Percentiles rank a stretch among this genome's conserved stretches.
phyloP scores from a whole-genome alignment of 2,797 vertebrate species.

The Sandelia bainsii region DNA sequence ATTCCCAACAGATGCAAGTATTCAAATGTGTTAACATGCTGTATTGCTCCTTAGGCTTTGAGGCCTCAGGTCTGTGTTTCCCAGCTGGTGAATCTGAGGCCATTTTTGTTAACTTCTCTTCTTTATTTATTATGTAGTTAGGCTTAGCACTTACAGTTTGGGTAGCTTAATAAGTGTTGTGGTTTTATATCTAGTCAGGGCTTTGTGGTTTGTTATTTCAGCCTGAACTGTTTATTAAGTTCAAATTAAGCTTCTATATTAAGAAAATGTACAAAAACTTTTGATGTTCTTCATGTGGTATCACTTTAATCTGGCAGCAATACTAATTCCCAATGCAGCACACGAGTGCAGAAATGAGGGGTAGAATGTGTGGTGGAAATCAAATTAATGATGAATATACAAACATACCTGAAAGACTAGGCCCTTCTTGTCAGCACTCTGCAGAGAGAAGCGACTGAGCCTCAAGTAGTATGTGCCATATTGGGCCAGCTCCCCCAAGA shows the following conservation, averaged over 20 bases:
- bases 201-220: no score
- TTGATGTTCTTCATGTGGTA: no score
- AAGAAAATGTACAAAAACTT: neutral
- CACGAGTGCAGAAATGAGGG: neutral
- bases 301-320: neutral
- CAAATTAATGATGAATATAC: conserved; percentile 63
- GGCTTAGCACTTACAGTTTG: no score
- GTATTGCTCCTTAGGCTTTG: neutral
- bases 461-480: conserved; percentile 93
- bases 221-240: no score
- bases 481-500: conserved; percentile 91
- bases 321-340: neutral
- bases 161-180: no score
- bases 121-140: no score
- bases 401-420: conserved; percentile 96
- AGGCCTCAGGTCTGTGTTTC: neutral
- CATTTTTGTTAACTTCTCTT: neutral
- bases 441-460: conserved; percentile 92
- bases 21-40: neutral
- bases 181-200: no score
- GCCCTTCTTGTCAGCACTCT: conserved; percentile 89
- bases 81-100: neutral
- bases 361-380: neutral
- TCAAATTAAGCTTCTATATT: neutral
- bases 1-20: no score